Base-by-base conservation (phyloP, 2,888 invertebrate genomes). In the Platycheirus albimanus region DNA sequence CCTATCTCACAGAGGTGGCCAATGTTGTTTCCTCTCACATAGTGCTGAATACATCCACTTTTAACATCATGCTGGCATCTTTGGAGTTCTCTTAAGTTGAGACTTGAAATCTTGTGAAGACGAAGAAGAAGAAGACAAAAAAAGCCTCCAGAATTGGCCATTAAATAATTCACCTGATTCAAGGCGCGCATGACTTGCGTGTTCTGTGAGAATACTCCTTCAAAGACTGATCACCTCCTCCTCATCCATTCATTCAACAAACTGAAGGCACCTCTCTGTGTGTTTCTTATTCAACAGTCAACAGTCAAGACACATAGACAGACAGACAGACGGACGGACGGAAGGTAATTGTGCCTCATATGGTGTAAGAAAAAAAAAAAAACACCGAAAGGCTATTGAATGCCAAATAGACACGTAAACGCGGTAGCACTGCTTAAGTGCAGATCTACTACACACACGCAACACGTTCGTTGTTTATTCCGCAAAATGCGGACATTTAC, bases 91-190 rank as follows among this genome's bases (percentile, higher is more conserved):
- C 47, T 30, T 15, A 38, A 61, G 33, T 41, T 28, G 41, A 38
- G 36, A 66, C n/a, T n/a, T n/a, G n/a, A n/a, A n/a, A n/a, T 38
- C 66, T 38, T 20, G 38, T 17, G 43, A 56, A 63, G 45, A 15
- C 5, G 49, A 43, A 17, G 28, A 45, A 43, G 8, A 19, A 36
- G 43, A 28, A 28, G 30, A 8, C 7, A 56, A 41, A 52, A 71
- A 52, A 52, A 20, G 38, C 52, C 66, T 66, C 66, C 61, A 78
- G 78, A 83, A 72, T 83, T 69, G 83, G 74, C 83, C 69, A 83
- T 83, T 83, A 83, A 78, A 83, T 83, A 83, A 83, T 83, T 83
- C 83, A 83, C 83, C 83, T 83, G 83, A 78, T 69, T 69, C 78
- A 78, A 78, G 77, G 78, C 78, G 78, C 83, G 78, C 83, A 77